Conservation (phyloP, 1,140 invertebrate genomes). For the Drosophila nikananu region DNA sequence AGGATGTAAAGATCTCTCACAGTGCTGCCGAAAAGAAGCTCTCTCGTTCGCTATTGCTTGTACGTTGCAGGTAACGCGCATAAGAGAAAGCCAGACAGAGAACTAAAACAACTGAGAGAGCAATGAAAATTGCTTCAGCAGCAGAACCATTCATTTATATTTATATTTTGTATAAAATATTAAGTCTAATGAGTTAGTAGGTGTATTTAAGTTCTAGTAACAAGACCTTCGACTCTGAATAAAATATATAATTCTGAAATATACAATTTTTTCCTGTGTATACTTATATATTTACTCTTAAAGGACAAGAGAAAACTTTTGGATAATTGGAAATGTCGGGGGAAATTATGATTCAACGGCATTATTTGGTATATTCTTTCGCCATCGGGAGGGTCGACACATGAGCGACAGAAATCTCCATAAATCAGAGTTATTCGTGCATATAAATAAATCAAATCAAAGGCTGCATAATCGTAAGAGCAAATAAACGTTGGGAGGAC, state of each 20-base stretch:
- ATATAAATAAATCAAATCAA: constrained; percentile 79
- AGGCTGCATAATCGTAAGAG: constrained; percentile 74
- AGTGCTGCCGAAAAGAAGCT: too few species aligned
- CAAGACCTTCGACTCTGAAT: too few species aligned
- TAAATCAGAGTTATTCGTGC: constrained; percentile 51
- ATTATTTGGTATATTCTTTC: constrained; percentile 20
- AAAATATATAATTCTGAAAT: not conserved
- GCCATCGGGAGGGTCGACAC: not conserved
- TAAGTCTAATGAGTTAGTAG: too few species aligned
- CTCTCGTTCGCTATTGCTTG: too few species aligned
- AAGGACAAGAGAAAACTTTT: not conserved
- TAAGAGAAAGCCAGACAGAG: too few species aligned
- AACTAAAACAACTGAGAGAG: too few species aligned
- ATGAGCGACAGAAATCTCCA: constrained; percentile 39
- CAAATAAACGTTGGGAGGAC: constrained; percentile 61
- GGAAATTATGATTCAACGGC: constrained; percentile 22
- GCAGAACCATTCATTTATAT: too few species aligned
- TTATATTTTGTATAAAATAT: too few species aligned
- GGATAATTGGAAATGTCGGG: constrained; percentile 27
- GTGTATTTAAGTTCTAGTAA: too few species aligned
- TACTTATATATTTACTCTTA: not conserved
- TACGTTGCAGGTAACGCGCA: too few species aligned
- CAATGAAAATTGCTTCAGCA: too few species aligned
- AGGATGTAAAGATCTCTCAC: too few species aligned
- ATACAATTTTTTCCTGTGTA: not conserved